Evolutionary conservation across 2,113 vertebrate genomes (phyloP).

Genomic region (Zootoca vivipara): DNA sequence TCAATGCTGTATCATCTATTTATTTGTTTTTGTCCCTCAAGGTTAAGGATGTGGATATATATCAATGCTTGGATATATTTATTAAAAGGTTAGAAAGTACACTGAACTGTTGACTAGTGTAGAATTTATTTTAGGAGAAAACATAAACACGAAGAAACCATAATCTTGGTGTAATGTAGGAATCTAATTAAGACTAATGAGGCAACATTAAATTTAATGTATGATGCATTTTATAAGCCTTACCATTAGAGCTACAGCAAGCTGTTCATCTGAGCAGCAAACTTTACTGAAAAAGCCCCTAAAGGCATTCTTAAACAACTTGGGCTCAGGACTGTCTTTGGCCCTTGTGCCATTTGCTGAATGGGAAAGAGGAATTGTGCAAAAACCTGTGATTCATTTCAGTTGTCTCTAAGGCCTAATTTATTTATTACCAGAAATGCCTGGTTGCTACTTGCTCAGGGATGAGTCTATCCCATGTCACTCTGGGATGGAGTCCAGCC

Average conservation of each 20-base stretch:
- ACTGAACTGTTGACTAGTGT: conserved; percentile 61
- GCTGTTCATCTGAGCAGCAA: conserved; percentile 72
- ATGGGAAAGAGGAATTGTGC: neutral
- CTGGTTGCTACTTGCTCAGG: neutral
- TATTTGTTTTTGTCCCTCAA: conserved; percentile 31
- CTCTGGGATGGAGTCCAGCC: neutral
- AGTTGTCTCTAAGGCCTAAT: neutral
- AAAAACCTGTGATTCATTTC: conserved; percentile 9
- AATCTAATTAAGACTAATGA: conserved; percentile 86
- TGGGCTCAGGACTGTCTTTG: conserved; percentile 46
- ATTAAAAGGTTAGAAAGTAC: conserved; percentile 67
- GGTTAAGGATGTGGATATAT: conserved; percentile 25
- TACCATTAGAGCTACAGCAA: conserved; percentile 75
- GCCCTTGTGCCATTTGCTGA: conserved; percentile 49
- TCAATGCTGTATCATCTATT: neutral
- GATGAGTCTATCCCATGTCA: neutral
- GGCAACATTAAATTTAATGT: conserved; percentile 83
- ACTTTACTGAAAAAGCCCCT: conserved; percentile 71
- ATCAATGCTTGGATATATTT: conserved; percentile 57
- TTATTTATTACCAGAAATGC: neutral
- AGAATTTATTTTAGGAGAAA: conserved; percentile 73
- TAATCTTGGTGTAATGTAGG: conserved; percentile 76
- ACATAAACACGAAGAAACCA: conserved; percentile 76
- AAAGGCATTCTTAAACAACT: conserved; percentile 68
- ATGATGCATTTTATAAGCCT: conserved; percentile 79